A percentile compares a stretch with the other conserved stretches of the same genome.
phyloP scores from a whole-genome alignment of 2,797 vertebrate species.

The Anguilla anguilla region DNA sequence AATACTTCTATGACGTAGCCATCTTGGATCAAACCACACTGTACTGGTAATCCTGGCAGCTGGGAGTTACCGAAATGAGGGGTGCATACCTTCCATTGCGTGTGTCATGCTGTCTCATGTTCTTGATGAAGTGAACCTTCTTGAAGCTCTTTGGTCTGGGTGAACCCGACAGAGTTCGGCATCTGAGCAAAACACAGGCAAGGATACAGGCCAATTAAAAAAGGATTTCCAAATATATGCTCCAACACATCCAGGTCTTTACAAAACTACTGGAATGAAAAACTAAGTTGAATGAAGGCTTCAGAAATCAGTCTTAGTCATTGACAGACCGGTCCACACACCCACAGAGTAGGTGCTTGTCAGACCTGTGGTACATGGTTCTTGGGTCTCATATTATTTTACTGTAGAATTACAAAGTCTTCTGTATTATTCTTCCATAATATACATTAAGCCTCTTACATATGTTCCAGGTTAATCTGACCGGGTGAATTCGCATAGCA shows the following conservation, averaged over 20 bases:
- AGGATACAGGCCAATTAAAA: not conserved
- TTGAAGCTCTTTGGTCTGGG: conserved; percentile 99
- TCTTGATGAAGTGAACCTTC: conserved; percentile 99
- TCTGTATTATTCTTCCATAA: not conserved
- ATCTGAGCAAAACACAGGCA: conserved; percentile 66
- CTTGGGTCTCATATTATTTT: conserved; percentile 4
- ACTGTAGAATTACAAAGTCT: not conserved
- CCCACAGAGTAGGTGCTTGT: not conserved
- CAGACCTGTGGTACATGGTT: not conserved
- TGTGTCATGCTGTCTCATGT: conserved; percentile 93
- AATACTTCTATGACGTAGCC: not conserved
- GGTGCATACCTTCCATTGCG: conserved; percentile 87
- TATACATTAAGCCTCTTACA: not conserved
- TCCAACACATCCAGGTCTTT: not conserved
- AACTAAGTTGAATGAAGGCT: not conserved
- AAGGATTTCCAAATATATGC: not conserved
- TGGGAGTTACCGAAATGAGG: conserved; percentile 48
- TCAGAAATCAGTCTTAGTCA: not conserved
- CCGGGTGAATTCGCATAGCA: not conserved
- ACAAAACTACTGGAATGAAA: not conserved
- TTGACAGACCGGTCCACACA: not conserved
- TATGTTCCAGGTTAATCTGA: not conserved
- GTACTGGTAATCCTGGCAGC: conserved; percentile 55
- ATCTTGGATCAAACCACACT: conserved; percentile 41
- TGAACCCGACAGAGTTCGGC: conserved; percentile 96